These are phyloP conservation scores for Tachina fera DNA, from an alignment of 2,888 invertebrate species.

Conservation along the genomic window DNA sequence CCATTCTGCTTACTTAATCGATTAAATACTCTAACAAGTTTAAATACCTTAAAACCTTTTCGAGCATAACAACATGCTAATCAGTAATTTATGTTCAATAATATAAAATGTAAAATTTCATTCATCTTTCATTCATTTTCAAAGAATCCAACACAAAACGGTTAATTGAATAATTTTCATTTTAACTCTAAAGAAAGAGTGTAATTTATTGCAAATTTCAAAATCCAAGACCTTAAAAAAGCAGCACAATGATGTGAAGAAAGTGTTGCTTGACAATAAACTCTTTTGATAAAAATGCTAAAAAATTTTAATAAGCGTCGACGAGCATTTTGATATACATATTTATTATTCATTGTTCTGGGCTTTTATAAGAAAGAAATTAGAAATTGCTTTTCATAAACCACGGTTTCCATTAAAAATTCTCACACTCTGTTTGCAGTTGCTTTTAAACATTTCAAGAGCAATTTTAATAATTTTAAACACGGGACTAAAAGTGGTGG, in stretches of 20 bases:
- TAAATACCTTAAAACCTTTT: no score
- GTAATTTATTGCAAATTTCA: neutral
- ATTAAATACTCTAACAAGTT: no score
- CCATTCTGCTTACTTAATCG: no score
- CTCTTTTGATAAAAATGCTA: neutral
- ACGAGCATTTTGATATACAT: conserved; percentile 37
- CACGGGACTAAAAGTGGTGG: conserved; percentile 23
- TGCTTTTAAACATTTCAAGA: conserved; percentile 36
- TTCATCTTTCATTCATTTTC: no score
- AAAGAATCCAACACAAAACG: no score
- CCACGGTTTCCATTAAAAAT: conserved; percentile 54
- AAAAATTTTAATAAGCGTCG: conserved; percentile 50
- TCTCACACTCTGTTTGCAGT: conserved; percentile 6
- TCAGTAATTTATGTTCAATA: no score
- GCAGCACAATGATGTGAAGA: neutral
- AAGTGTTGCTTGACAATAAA: conserved; percentile 6
- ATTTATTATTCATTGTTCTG: conserved; percentile 62
- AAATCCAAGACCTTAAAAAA: conserved; percentile 1
- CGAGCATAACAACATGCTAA: no score
- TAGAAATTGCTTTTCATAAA: conserved; percentile 41
- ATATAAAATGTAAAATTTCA: no score
- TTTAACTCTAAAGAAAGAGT: neutral
- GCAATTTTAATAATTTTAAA: conserved; percentile 66
- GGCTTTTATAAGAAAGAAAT: conserved; percentile 42
- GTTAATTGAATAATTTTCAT: neutral